Conservation (phyloP, 2,113 vertebrate species). For the Martes martes region DNA sequence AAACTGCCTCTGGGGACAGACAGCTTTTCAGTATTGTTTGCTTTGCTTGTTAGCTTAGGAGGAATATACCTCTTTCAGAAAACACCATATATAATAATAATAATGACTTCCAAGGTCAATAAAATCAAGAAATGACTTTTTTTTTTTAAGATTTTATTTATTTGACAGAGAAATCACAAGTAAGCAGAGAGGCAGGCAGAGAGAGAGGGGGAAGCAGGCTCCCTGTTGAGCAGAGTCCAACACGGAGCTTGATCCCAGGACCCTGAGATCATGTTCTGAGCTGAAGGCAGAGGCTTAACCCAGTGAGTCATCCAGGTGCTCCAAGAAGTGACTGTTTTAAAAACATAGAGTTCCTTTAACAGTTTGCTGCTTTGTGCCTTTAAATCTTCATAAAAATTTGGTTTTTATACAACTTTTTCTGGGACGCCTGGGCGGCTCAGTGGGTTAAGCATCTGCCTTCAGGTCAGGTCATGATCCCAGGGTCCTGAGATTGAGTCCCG, state of each 20-base stretch:
- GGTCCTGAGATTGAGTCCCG: background rate
- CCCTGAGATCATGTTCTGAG: no score
- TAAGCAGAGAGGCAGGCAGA: no score
- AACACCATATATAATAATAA: background rate
- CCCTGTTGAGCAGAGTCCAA: no score
- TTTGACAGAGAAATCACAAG: no score
- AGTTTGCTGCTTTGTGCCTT: background rate
- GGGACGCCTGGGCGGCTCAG: background rate
- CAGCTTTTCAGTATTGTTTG: constrained; percentile 46
- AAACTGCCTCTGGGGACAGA: constrained; percentile 25
- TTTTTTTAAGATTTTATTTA: background rate
- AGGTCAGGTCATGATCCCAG: background rate
- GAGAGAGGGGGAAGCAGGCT: no score
- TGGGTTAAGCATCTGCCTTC: background rate
- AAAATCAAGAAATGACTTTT: constrained; percentile 14
- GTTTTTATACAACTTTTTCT: background rate
- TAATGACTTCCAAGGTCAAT: background rate
- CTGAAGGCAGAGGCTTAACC: no score
- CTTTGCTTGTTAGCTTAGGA: constrained; percentile 47
- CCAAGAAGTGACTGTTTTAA: constrained; percentile 14
- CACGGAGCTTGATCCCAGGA: no score
- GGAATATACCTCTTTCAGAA: constrained; percentile 9
- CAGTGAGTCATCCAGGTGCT: no score
- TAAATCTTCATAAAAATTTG: background rate
- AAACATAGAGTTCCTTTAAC: background rate